Evolutionary conservation across 1,140 invertebrate species (phyloP).

Genomic region (Drosophila sturtevanti): DNA sequence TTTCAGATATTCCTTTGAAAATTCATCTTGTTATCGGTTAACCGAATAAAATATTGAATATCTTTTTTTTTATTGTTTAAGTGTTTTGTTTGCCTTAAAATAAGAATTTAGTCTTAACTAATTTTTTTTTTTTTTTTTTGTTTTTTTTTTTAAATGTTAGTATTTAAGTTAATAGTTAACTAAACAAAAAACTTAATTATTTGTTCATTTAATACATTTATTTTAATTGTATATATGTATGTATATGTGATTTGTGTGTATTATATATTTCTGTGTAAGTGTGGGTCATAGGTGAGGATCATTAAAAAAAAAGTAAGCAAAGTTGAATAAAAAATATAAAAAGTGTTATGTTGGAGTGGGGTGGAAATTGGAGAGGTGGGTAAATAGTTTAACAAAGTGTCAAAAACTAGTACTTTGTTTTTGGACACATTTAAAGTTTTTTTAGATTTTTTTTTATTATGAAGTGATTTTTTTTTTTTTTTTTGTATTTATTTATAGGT

Average conservation of each 20-base stretch:
- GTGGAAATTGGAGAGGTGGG: constrained; percentile 24
- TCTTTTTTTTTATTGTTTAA: not conserved
- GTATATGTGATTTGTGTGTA: constrained; percentile 23
- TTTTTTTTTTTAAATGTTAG: constrained; percentile 35
- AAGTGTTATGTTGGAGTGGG: constrained; percentile 22
- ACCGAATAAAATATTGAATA: not conserved
- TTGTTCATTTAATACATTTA: constrained; percentile 21
- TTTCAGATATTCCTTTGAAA: not conserved
- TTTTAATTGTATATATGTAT: constrained; percentile 29
- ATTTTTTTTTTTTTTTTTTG: constrained; percentile 35
- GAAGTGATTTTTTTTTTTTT: constrained; percentile 50
- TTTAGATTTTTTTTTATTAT: constrained; percentile 21
- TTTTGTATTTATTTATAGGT: constrained; percentile 63
- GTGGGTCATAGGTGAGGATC: constrained; percentile 30
- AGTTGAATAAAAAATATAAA: not conserved
- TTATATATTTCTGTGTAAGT: constrained; percentile 36
- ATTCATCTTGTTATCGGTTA: not conserved
- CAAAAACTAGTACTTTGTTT: constrained; percentile 4
- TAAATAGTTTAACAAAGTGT: constrained; percentile 31
- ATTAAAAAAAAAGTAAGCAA: not conserved
- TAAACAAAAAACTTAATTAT: constrained; percentile 40
- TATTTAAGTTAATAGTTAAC: constrained; percentile 42
- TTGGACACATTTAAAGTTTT: not conserved
- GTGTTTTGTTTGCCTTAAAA: not conserved
- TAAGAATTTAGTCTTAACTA: constrained; percentile 24